Percentiles rank a stretch among this genome's conserved stretches.
Evolutionary conservation across 2,888 invertebrate genomes (phyloP).

Genomic region (Cosmopolites sordidus): DNA sequence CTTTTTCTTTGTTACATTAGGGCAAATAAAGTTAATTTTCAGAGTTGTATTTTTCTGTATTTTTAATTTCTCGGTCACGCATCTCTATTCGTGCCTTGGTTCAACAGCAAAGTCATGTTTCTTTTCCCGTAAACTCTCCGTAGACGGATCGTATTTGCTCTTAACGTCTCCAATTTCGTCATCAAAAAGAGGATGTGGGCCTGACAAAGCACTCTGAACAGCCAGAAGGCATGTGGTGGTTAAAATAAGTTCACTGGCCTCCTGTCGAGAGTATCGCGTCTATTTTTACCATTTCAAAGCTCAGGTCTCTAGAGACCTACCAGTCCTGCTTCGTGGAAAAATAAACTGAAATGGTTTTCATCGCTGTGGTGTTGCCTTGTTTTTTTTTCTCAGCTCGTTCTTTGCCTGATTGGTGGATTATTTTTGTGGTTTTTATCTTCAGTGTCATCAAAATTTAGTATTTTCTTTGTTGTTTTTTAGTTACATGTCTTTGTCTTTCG

Average conservation of each 20-base stretch:
- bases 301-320: conserved; percentile 22
- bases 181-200: conserved; percentile 28
- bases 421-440: not conserved
- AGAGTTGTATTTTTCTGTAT: too few relatives aligned
- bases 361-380: conserved; percentile 20
- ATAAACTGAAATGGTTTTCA: conserved; percentile 21
- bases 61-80: too few relatives aligned
- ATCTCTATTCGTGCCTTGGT: too few relatives aligned
- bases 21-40: too few relatives aligned
- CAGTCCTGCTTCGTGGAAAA: conserved; percentile 16
- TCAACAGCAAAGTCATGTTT: too few relatives aligned
- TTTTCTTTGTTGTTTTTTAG: too few relatives aligned
- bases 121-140: not conserved
- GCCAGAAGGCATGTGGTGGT: conserved; percentile 28
- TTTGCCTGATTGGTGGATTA: not conserved
- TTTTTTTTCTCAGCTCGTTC: conserved; percentile 10
- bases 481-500: too few relatives aligned
- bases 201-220: conserved; percentile 27
- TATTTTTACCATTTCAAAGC: conserved; percentile 27
- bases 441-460: too few relatives aligned
- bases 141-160: conserved; percentile 14
- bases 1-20: too few relatives aligned
- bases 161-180: conserved; percentile 24
- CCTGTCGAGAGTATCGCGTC: conserved; percentile 23
- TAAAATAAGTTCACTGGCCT: conserved; percentile 29